phyloP scores from a whole-genome alignment of 2,888 invertebrate genomes.

The Phyto melanocephala region DNA sequence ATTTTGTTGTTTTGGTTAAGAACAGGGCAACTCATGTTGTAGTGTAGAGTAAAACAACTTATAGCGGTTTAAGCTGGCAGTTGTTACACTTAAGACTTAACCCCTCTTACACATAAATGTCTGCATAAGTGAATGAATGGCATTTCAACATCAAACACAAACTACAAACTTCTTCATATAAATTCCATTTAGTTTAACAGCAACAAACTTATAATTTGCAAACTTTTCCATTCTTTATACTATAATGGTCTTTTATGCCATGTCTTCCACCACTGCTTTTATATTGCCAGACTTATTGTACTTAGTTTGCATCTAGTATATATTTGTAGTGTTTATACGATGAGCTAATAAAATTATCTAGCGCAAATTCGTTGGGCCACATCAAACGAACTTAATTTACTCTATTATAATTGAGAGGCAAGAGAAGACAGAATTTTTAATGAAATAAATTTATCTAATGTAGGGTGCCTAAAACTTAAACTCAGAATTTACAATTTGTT shows the following conservation, averaged over 20 bases:
- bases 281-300: constrained; percentile 1
- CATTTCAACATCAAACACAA: neutral
- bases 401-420: neutral
- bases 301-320: neutral
- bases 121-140: constrained; percentile 8
- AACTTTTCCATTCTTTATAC: constrained; percentile 23
- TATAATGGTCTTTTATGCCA: neutral
- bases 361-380: too few relatives aligned
- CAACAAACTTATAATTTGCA: constrained; percentile 16
- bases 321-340: neutral
- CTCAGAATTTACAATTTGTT: neutral
- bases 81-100: neutral
- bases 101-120: neutral
- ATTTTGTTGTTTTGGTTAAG: constrained; percentile 25
- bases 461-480: neutral
- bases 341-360: constrained; percentile 29
- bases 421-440: neutral
- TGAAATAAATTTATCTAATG: neutral
- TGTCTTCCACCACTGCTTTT: neutral
- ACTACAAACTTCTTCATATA: neutral
- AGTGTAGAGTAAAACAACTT: neutral
- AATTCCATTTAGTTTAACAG: neutral
- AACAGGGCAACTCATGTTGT: neutral
- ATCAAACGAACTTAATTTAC: too few relatives aligned
- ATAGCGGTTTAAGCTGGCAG: too few relatives aligned